Evolutionary conservation across 2,888 invertebrate species (phyloP).

Genomic region (Lasius fuliginosus): DNA sequence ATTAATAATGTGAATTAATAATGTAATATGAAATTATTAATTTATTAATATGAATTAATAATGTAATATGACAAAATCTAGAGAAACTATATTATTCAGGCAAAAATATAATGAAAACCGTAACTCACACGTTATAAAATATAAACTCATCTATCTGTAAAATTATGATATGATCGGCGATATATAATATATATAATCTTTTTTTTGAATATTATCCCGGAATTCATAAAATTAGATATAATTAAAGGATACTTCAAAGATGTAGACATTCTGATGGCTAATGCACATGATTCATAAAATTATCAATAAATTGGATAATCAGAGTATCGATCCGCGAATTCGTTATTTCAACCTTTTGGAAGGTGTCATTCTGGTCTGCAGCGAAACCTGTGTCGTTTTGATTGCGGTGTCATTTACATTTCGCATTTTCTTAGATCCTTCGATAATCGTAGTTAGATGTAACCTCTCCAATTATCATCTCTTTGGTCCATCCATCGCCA

Average conservation of each 20-base stretch:
- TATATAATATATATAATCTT: not conserved
- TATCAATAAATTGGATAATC: not conserved
- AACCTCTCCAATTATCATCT: constrained; percentile 41
- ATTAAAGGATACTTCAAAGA: not conserved
- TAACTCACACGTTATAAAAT: not conserved
- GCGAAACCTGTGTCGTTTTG: not conserved
- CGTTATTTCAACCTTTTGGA: not conserved
- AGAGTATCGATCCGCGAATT: not conserved
- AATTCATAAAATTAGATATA: not conserved
- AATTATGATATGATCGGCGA: not conserved
- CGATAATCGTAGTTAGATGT: not conserved
- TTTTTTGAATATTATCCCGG: not conserved
- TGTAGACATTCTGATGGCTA: not conserved
- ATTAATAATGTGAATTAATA: too few species aligned
- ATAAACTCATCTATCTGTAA: not conserved
- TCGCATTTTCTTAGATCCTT: not conserved
- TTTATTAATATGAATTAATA: not conserved
- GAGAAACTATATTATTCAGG: too few species aligned
- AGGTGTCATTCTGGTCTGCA: not conserved
- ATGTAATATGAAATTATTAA: too few species aligned
- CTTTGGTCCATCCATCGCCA: not conserved
- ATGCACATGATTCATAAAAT: not conserved
- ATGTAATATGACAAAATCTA: not conserved
- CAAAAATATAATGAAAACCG: not conserved
- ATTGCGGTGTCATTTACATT: constrained; percentile 10